Percentiles rank a stretch among this genome's conserved stretches.
Evolutionary conservation across 2,113 vertebrate genomes (phyloP).

Genomic region (Penelope pileata): DNA sequence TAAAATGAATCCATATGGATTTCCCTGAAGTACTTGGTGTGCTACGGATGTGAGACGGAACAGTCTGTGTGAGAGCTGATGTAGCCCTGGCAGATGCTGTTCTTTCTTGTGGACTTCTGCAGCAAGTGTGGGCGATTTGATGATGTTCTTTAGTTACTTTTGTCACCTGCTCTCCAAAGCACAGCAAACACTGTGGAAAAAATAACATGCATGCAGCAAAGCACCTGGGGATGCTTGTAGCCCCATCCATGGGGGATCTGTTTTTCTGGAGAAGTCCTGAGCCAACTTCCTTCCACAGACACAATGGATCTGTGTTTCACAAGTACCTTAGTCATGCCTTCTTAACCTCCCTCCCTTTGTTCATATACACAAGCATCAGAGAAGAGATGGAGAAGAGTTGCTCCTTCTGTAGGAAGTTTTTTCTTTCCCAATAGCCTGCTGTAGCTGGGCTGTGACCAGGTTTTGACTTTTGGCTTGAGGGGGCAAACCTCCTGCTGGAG

Average conservation of each 20-base stretch:
- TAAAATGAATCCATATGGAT: background rate
- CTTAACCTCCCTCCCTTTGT: background rate
- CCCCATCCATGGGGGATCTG: background rate
- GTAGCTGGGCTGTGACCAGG: background rate
- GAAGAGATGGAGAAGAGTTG: background rate
- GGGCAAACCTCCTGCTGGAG: background rate
- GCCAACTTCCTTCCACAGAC: background rate
- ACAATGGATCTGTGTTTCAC: background rate
- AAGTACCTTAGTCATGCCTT: background rate
- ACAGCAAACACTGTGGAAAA: background rate
- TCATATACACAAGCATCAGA: background rate
- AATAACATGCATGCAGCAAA: background rate
- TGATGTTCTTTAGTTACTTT: background rate
- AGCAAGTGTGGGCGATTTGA: too few relatives aligned
- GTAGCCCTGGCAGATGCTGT: background rate
- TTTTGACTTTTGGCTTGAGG: background rate
- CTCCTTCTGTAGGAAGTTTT: background rate
- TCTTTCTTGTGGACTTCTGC: background rate
- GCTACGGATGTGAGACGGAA: background rate
- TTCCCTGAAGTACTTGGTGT: background rate
- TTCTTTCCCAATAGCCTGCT: background rate
- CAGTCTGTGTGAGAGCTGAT: background rate
- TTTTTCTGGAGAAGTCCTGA: background rate
- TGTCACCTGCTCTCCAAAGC: background rate
- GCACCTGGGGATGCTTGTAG: too few relatives aligned